phyloP scores from a whole-genome alignment of 2,113 vertebrate genomes.

The Aphyosemion australe region DNA sequence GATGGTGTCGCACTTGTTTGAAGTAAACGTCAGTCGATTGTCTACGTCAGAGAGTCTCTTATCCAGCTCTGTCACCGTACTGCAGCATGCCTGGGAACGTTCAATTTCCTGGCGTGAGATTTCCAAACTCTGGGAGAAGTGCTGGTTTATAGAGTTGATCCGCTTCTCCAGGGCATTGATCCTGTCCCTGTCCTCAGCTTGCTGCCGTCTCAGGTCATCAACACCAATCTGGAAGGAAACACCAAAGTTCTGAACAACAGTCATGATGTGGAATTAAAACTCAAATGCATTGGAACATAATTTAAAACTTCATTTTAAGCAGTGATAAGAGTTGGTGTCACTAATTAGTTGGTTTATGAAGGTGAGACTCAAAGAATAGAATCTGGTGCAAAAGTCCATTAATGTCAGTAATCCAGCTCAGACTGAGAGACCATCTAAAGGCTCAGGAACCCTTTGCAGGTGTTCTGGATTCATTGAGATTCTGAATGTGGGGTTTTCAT shows the following conservation, averaged over 20 bases:
- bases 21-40: constrained; percentile 73
- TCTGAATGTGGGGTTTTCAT: too few species aligned
- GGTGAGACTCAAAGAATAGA: too few species aligned
- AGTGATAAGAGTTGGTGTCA: too few species aligned
- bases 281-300: too few species aligned
- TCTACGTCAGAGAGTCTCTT: constrained; percentile 75
- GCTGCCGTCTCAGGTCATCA: constrained; percentile 83
- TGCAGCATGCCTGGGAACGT: constrained; percentile 76
- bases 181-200: constrained; percentile 84
- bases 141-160: constrained; percentile 82
- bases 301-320: too few species aligned
- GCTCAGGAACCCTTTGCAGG: too few species aligned
- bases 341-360: too few species aligned
- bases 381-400: too few species aligned
- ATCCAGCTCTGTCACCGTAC: constrained; percentile 69
- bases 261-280: too few species aligned
- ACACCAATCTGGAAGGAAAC: constrained; percentile 64
- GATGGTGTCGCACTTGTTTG: constrained; percentile 73
- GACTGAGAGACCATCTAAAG: too few species aligned
- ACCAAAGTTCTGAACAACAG: not conserved
- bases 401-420: too few species aligned
- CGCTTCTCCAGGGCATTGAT: constrained; percentile 85
- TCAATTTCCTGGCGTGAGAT: constrained; percentile 70
- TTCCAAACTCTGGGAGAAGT: constrained; percentile 79
- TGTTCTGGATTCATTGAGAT: too few species aligned